phyloP scores from a whole-genome alignment of 2,797 vertebrate species.

The Rachycentron canadum region DNA sequence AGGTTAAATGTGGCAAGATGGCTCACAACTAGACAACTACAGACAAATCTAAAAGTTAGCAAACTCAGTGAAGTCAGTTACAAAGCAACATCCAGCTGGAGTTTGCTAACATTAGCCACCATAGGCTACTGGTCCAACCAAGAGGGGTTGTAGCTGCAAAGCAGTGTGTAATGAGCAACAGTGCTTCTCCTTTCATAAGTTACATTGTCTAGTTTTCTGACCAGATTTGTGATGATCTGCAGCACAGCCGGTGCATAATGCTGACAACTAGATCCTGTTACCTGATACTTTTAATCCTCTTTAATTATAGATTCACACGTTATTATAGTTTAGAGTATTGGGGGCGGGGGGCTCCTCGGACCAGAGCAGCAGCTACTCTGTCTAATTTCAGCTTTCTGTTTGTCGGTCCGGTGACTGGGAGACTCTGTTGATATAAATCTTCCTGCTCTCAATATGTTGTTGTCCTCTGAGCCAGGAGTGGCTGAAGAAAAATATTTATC shows the following conservation, averaged over 20 bases:
- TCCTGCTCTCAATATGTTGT: conserved; percentile 71
- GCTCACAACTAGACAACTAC: background rate
- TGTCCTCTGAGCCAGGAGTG: conserved; percentile 41
- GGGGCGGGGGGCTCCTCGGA: no score
- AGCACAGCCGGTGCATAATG: background rate
- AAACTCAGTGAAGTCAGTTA: no score
- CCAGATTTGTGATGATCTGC: no score
- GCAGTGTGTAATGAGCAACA: no score
- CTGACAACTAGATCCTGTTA: background rate
- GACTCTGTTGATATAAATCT: conserved; percentile 69
- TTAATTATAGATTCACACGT: background rate
- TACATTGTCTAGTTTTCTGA: no score
- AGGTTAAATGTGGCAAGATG: background rate
- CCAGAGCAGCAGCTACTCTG: conserved; percentile 39
- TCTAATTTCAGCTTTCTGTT: conserved; percentile 41
- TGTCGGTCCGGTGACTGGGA: conserved; percentile 38
- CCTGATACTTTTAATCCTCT: background rate
- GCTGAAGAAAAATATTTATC: conserved; percentile 72
- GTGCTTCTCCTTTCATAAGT: no score
- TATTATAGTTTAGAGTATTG: background rate
- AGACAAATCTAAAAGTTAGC: no score
- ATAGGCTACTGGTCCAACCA: no score
- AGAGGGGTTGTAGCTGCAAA: no score
- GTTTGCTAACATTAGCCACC: no score
- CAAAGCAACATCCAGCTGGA: no score